These are phyloP conservation scores for Phalloptychus januarius DNA, from an alignment of 2,797 vertebrate genomes.

Conservation along the genomic window DNA sequence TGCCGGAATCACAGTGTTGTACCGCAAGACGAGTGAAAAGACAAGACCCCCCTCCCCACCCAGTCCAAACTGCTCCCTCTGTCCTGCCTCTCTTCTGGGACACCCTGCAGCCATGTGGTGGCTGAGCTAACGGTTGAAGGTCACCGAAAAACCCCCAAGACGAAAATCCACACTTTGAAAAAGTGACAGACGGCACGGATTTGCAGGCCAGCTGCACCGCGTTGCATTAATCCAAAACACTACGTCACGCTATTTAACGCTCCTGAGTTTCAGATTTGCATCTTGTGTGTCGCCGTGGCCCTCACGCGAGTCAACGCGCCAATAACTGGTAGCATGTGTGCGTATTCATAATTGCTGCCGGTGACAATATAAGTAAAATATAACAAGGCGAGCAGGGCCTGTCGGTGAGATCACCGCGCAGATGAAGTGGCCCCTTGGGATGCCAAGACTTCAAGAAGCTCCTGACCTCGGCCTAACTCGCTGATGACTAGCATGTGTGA, in stretches of 20 bases:
- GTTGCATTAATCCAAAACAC: slow-evolving; percentile 70
- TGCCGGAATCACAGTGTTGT: slow-evolving; percentile 43
- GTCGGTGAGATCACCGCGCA: slow-evolving; percentile 80
- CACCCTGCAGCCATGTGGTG: slow-evolving; percentile 58
- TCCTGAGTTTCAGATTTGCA: slow-evolving; percentile 69
- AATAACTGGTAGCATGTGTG: slow-evolving; percentile 82
- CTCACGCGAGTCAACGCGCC: slow-evolving; percentile 58
- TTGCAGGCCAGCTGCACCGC: slow-evolving; percentile 50
- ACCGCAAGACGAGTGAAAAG: slow-evolving; percentile 57
- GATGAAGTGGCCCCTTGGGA: slow-evolving; percentile 81
- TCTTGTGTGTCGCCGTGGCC: slow-evolving; percentile 47
- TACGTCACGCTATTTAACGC: slow-evolving; percentile 69
- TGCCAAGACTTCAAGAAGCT: slow-evolving; percentile 83
- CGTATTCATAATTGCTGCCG: slow-evolving; percentile 79
- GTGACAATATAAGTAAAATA: slow-evolving; percentile 84
- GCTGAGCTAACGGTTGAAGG: slow-evolving; percentile 75
- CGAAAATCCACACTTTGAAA: slow-evolving; percentile 36
- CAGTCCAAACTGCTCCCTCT: background rate
- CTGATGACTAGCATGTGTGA: slow-evolving; percentile 86
- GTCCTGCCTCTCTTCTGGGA: slow-evolving; percentile 35
- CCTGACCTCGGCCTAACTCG: slow-evolving; percentile 80
- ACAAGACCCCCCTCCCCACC: slow-evolving; percentile 39
- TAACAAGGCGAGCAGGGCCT: slow-evolving; percentile 79
- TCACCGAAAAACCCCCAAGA: slow-evolving; percentile 52
- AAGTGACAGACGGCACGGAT: slow-evolving; percentile 64